Evolutionary conservation across 2,113 vertebrate species (phyloP).

Genomic region (Calonectris borealis): DNA sequence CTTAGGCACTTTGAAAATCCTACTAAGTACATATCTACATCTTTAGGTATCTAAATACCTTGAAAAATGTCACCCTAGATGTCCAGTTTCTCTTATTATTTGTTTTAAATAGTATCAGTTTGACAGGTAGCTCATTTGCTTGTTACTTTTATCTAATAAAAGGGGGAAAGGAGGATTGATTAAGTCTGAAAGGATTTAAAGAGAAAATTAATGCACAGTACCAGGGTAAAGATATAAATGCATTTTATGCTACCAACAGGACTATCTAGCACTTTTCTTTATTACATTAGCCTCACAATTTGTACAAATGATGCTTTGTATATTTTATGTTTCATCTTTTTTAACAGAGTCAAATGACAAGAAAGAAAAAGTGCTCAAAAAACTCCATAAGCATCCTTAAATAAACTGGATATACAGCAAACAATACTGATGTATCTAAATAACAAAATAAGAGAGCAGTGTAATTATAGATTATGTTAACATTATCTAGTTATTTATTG

Average conservation of each 20-base stretch:
- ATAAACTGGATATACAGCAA: not conserved
- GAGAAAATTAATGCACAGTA: not conserved
- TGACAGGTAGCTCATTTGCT: not conserved
- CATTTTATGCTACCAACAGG: not conserved
- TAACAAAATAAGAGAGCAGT: not conserved
- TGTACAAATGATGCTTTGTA: not conserved
- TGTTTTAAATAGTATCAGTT: not conserved
- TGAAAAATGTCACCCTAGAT: not conserved
- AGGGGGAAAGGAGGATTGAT: not conserved
- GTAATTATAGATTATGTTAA: not conserved
- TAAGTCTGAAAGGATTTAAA: not conserved
- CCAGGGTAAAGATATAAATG: not conserved
- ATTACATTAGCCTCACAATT: not conserved
- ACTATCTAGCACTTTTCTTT: not conserved
- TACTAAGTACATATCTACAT: constrained; percentile 35
- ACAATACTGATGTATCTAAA: not conserved
- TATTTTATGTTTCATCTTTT: not conserved
- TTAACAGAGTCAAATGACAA: not conserved
- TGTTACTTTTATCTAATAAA: not conserved
- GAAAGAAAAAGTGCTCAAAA: not conserved
- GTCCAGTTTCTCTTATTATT: not conserved
- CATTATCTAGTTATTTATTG: not conserved
- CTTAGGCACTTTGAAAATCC: constrained; percentile 51
- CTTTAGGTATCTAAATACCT: not conserved
- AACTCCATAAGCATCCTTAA: not conserved